A percentile compares a stretch with the other conserved stretches of the same genome.
Evolutionary conservation across 37 sponge, comb jelly and placozoan genomes (phyloP).

Genomic region (Sycon ciliatum): DNA sequence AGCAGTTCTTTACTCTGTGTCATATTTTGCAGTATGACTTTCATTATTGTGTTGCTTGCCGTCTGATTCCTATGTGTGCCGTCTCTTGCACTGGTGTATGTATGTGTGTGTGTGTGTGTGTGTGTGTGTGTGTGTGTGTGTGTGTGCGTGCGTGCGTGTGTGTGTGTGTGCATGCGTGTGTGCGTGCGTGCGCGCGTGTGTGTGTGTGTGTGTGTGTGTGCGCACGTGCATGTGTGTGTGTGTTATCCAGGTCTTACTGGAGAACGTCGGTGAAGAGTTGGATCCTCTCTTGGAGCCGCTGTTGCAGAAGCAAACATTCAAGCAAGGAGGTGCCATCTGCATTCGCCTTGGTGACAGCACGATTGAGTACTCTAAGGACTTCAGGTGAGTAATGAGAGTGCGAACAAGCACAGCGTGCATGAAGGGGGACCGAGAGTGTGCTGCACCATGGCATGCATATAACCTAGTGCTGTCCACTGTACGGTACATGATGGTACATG

Average conservation of each 20-base stretch:
- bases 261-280: slow-evolving; percentile 93
- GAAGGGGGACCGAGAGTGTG: too few relatives aligned
- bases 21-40: too few relatives aligned
- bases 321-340: slow-evolving; percentile 91
- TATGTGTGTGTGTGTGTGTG: neutral
- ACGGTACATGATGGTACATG: too few relatives aligned
- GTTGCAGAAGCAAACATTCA: slow-evolving; percentile 96
- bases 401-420: neutral
- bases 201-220: neutral
- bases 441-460: too few relatives aligned
- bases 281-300: slow-evolving; percentile 96
- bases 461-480: too few relatives aligned
- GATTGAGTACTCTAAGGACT: slow-evolving; percentile 96
- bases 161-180: neutral
- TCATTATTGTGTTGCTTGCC: too few relatives aligned
- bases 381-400: slow-evolving; percentile 18
- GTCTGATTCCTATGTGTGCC: too few relatives aligned
- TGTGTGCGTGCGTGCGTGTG: neutral
- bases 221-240: neutral
- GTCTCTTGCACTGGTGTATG: neutral
- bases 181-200: neutral
- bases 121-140: neutral
- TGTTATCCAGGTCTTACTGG: slow-evolving; percentile 54
- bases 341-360: slow-evolving; percentile 94
- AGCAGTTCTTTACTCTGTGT: too few relatives aligned